These are phyloP conservation scores for Sinhomidia bicolor DNA, from an alignment of 2,888 invertebrate genomes.

Conservation along the genomic window DNA sequence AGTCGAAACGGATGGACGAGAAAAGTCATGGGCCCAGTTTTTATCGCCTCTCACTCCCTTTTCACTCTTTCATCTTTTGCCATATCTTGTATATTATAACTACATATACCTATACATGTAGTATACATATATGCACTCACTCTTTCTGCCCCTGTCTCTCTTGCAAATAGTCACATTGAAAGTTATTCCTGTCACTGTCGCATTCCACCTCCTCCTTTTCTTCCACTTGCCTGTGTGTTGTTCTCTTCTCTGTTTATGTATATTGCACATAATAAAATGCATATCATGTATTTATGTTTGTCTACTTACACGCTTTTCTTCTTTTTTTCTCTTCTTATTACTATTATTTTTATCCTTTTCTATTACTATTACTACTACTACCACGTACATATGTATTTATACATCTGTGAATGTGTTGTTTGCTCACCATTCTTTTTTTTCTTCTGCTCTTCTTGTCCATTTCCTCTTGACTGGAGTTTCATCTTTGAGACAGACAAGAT, in stretches of 20 bases:
- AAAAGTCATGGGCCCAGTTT: constrained; percentile 72
- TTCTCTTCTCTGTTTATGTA: constrained; percentile 20
- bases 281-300: constrained; percentile 73
- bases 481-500: constrained; percentile 73
- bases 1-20: constrained; percentile 65
- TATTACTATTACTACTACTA: no score
- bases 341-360: no score
- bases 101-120: neutral
- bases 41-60: constrained; percentile 61
- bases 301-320: constrained; percentile 34
- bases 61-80: constrained; percentile 11
- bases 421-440: constrained; percentile 56
- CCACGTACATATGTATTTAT: constrained; percentile 44
- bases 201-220: constrained; percentile 47
- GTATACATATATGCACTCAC: neutral
- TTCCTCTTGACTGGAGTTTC: constrained; percentile 72
- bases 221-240: constrained; percentile 29
- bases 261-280: constrained; percentile 69
- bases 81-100: neutral
- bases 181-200: constrained; percentile 68
- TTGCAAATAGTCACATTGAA: constrained; percentile 13
- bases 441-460: constrained; percentile 51
- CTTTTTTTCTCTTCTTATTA: neutral
- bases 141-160: neutral
- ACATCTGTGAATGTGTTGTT: constrained; percentile 63